Evolutionary conservation across 2,797 vertebrate genomes (phyloP), one percentile per base, ranked within the genome.

Genomic region (Megaceryle alcyon): DNA sequence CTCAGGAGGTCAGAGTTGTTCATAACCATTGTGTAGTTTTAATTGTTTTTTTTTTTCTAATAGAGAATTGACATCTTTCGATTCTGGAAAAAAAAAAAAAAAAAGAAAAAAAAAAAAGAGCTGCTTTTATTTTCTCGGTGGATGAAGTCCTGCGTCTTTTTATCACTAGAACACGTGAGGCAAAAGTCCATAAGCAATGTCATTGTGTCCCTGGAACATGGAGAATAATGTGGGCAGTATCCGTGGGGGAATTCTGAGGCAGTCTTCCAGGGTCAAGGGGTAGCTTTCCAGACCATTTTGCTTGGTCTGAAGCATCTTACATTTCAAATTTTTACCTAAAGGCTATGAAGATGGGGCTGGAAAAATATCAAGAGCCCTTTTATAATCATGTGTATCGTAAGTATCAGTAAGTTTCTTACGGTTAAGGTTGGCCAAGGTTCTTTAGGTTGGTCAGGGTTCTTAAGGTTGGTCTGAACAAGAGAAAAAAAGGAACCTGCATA

Each of bases 1-100:
- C 97, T 91, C 90, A 78, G 97, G 70, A 97, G 97, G 97, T 97
- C 94, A 92, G 90, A 97, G 94, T 86, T 98, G 91, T 96, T 97
- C 69, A 91, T 77, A 95, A 92, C 96, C 96, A 97, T 98, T 96
- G 97, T 89, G 96, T 89, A 48, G 54, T 91, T 96, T 96, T 95
- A 96, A 97, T 95, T 96, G 92, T 94, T 21, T 46, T 20, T 20
- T 46, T 96, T 91, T 88, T 97, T 97, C 91, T 94, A 92, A 97
- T 87, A 86, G 94, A 77, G 90, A 94, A 97, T 76, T 83, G 94
- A 95, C 61, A 92, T 94, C 94, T 78, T 94, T 92, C 94, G 80
- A 87, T 95, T 96, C 88, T 95, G 73, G 57, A 56, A 86, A 28
- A 28, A 51, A 49, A 26, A n/a, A 28, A 51, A 16, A 46, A 10